phyloP scores from a whole-genome alignment of 30 jellyfish, hydroid and myxozoan species.

The Aurelia aurita complex sp. Pacific region DNA sequence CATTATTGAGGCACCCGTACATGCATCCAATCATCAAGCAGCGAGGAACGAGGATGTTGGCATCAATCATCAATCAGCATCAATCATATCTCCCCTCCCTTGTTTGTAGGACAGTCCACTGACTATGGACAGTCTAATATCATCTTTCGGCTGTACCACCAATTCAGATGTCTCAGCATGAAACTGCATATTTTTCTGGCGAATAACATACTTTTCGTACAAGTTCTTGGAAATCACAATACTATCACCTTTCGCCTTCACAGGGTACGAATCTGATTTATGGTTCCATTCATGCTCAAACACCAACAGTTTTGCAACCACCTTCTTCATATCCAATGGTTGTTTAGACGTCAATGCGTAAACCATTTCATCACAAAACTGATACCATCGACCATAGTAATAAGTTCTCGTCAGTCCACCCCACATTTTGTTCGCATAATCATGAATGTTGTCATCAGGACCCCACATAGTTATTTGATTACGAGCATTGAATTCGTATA shows the following conservation, averaged over 20 bases:
- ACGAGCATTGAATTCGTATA: constrained; percentile 86
- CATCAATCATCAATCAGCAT: too few species aligned
- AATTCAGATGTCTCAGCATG: too few species aligned
- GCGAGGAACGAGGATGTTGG: too few species aligned
- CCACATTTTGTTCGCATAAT: constrained; percentile 95
- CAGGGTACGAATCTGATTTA: constrained; percentile 31
- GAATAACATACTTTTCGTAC: constrained; percentile 46
- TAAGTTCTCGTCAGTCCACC: constrained; percentile 75
- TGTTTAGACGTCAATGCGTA: constrained; percentile 14
- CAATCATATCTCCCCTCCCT: too few species aligned
- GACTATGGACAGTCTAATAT: too few species aligned
- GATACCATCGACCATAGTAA: constrained; percentile 72
- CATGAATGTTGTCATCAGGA: constrained; percentile 88
- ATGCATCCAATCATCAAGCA: too few species aligned
- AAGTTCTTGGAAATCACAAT: constrained; percentile 37
- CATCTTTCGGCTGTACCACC: too few species aligned
- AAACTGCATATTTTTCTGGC: too few species aligned
- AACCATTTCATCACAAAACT: constrained; percentile 36
- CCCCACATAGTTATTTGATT: constrained; percentile 98
- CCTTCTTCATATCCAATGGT: constrained; percentile 22
- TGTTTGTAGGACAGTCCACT: too few species aligned
- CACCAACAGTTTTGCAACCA: constrained; percentile 20
- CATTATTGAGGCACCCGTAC: too few species aligned
- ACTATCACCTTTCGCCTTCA: constrained; percentile 55
- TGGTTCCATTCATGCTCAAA: constrained; percentile 65